Evolutionary conservation across 2,888 invertebrate genomes (phyloP), one percentile per base, ranked within the genome.

Genomic region (Steinernema scapterisci): DNA sequence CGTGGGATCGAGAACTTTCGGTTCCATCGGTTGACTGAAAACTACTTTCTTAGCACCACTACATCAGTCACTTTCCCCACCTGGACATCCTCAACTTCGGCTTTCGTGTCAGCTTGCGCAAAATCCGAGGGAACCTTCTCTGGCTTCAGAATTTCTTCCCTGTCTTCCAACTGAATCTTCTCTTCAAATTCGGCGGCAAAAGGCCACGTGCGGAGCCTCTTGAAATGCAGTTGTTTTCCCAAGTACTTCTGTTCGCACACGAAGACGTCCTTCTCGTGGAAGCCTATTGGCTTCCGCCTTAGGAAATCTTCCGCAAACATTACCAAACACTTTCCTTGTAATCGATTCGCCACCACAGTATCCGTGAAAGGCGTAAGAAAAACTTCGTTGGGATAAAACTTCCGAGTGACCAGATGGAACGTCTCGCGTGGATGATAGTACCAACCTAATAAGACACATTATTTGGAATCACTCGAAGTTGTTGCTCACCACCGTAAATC

Each of bases 231-330:
- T 45, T 76, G 48, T 83, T 92, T 92, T 0, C 94, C 92, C 82
- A 92, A 93, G 89, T 99, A 99, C 5, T 95, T 91, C 21, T 94
- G 95, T 89, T 99, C 97, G 88, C 97, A 97, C 0, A 97, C 96
- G 87, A 93, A 99, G 0, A 97, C 93, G 89, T 99, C 96, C 86
- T 94, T 94, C 78, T 95, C 95, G 0, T 92, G 91, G 86, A 94
- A 93, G 23, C 93, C 78, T 23, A 73, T 74, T 0, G 82, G 80
- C 45, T 76, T 76, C 7, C 25, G 92, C 87, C 94, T 93, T 88
- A 96, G 94, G 89, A 95, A 97, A 88, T 97, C 95, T 88, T 93
- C 94, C 43, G 95, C 93, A 87, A 93, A 94, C 91, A 99, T 92
- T 19, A 99, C 95, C 87, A 92, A 93, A 88, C 97, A 97, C 83